Evolutionary conservation across 1,140 invertebrate species (phyloP), one percentile per base, ranked within the genome.

Genomic region (Coenobita brevimanus): DNA sequence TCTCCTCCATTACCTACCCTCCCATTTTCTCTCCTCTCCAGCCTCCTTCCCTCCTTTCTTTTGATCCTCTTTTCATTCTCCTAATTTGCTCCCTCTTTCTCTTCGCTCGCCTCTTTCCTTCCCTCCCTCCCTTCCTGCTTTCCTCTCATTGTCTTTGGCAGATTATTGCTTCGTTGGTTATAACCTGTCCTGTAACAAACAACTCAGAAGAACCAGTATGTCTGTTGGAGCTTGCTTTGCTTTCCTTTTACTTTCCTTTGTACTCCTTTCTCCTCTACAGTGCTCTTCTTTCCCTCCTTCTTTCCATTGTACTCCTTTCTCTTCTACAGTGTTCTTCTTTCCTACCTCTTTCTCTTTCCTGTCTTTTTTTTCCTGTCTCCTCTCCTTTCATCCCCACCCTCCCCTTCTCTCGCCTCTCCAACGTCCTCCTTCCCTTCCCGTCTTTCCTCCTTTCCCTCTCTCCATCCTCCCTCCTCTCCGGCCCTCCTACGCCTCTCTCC

Each of bases 391-490:
- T 4, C 57, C 54, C 46, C 78, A 30, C 54, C 60, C 24, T 43
- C 13, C 30, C 21, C 38, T 43, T 10, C 24, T 60, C n/a, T 15
- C n/a, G 17, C 54, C 21, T 60, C 41, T 54, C 54, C 54, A 24
- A 41, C 80, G 6, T n/a, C 36, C 67, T 33, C 81, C 43, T 24
- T 73, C 38, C 60, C 62, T 27, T n/a, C 33, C 64, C 24, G 2
- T 43, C 15, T 71, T 41, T 80, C 43, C 64, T 46, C 60, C 67
- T 33, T 71, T 57, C 67, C 69, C 33, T 78, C 60, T 38, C 17
- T 62, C 73, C 60, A 21, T 78, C 38, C 0, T 78, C 54, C 69
- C 38, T 36, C 1, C 73, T 76, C 36, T 76, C 36, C 38, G 24
- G 15, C 73, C 38, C 73, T 36, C 24, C 38, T 27, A 8, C 24